Evolutionary conservation across 2,797 vertebrate species (phyloP), one percentile per base, ranked within the genome.

Genomic region (Parauchenoglanis punctatus): DNA sequence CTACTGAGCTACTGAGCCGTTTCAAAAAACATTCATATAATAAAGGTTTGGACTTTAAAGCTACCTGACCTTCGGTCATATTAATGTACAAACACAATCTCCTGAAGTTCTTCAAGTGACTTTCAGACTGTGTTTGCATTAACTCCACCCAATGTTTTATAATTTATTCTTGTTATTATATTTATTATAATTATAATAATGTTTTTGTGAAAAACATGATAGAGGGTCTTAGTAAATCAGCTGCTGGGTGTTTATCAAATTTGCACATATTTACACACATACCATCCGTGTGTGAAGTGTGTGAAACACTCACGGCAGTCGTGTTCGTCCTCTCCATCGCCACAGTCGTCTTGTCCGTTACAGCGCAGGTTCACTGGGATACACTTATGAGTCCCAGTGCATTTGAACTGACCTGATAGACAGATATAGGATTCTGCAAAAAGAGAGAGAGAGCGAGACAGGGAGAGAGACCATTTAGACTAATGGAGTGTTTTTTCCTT

Each of bases 351-450:
- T 92, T 99, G 98, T 15, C 98, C 97, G 0, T 99, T 99, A 92
- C 98, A 99, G 84, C 97, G 96, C 86, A 99, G 94, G 92, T 96
- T 96, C 15, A 96, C 92, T 28, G 96, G 95, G 68, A 96, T 96
- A 87, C 96, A 99, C 92, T 99, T 99, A 92, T 98, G 97, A 83
- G 95, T 98, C 92, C 95, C 96, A 2, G 96, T 97, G 93, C 98
- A 99, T 94, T 99, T 99, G 94, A 99, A 99, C 90, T 99, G 98
- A 81, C 98, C 98, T 0, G 98, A 97, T 89, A 99, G 94, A 89
- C 98, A 99, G 90, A 99, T 96, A 61, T 99, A 98, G 0, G 98
- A 98, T 91, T 99, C 98, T 99, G 91, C 0, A 63, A 1, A 40
- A n/a, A 59, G 11, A 59, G 12, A 73, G 28, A 44, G 49, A 59